These are phyloP conservation scores for Philonicus albiceps DNA, from an alignment of 2,888 invertebrate species.

Conservation along the genomic window DNA sequence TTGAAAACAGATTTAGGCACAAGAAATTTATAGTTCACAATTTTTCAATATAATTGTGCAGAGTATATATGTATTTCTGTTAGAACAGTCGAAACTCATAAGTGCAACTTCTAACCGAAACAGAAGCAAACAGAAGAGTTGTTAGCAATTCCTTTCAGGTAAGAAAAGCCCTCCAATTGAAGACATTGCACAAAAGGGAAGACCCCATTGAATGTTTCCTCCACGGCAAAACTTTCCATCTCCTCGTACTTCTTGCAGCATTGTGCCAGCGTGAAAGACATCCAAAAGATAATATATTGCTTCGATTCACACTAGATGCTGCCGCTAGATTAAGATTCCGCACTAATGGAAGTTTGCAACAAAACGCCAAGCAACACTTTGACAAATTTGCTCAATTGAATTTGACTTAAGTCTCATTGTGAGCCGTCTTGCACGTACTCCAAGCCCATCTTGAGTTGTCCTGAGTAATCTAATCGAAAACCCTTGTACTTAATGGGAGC, in stretches of 20 bases:
- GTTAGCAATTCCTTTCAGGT: not conserved
- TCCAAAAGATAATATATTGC: constrained; percentile 30
- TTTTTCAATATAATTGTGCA: not conserved
- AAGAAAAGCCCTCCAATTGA: not conserved
- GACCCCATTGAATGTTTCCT: not conserved
- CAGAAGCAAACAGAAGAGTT: not conserved
- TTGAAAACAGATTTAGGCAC: too few species aligned
- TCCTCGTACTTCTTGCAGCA: not conserved
- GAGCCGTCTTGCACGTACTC: constrained; percentile 28
- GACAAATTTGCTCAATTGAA: constrained; percentile 47
- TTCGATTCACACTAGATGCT: constrained; percentile 15
- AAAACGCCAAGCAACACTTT: constrained; percentile 37
- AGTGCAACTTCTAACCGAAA: not conserved
- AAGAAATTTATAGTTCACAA: not conserved
- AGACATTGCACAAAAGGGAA: not conserved
- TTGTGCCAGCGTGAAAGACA: constrained; percentile 14
- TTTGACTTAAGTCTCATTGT: constrained; percentile 44
- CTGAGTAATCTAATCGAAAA: constrained; percentile 47
- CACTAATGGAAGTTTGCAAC: constrained; percentile 34
- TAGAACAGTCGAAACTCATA: not conserved
- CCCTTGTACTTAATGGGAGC: constrained; percentile 45
- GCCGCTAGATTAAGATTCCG: constrained; percentile 27
- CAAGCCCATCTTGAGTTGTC: constrained; percentile 40
- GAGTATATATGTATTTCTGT: not conserved
- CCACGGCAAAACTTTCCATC: not conserved